Evolutionary conservation across 1,140 invertebrate species (phyloP), one percentile per base, ranked within the genome.

Genomic region (Cydia strobilella): DNA sequence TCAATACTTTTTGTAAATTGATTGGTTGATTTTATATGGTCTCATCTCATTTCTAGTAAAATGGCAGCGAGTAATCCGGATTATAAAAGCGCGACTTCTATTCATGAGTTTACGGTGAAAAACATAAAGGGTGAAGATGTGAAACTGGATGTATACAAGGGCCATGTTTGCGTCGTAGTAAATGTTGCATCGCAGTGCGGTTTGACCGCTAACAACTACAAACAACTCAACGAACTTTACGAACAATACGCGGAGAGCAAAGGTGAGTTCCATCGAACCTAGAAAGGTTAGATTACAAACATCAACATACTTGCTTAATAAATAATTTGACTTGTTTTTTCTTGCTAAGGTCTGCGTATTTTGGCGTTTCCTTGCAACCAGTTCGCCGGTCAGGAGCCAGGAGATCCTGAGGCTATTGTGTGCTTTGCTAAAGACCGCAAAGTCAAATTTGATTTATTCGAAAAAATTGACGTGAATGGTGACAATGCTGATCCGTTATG

Each of bases 321-420:
- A 5, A 12, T 65, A 20, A 65, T 39, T 72, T 42, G 73, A 18
- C 35, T 39, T 66, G 76, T 65, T 39, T 65, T 74, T 86, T 87
- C 69, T 9, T 9, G 6, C 31, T 31, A 73, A 94, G 93, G 96
- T 48, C 89, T 98, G 76, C 95, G 94, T 82, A 97, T 98, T 79
- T 90, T 98, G 1, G 98, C 96, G 23, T 99, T 99, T 91, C 98
- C 98, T 0, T 98, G 97, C 84, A 99, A 99, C 90, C 97, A 99
- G 86, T 99, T 99, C 93, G 95, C 94, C 65, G 94, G 94, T 0
- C 97, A 97, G 87, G 97, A 98, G 90, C 97, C 97, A 3, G 96
- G 96, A 1, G 95, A 95, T 75, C 94, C 96, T 23, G 94, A 95
- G 74, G 95, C 97, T 75, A 98, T 98, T 81, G 94, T 96, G 39